Base-by-base conservation (phyloP, 2,113 vertebrate genomes). In the Sylvilagus bachmani region DNA sequence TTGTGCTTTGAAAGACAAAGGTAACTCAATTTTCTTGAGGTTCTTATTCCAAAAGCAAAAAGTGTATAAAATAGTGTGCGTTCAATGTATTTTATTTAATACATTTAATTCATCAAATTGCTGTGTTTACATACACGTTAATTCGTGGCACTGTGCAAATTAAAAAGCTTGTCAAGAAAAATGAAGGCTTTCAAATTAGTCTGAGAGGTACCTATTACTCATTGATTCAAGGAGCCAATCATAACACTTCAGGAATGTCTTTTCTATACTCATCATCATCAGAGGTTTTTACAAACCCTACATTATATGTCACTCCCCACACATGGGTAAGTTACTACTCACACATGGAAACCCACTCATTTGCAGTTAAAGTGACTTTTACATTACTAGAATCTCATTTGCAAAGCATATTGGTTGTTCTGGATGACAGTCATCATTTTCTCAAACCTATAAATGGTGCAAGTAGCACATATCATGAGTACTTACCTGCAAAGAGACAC, bases 201-300 rank as follows among this genome's bases (percentile, higher is more conserved):
- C 71, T 97, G 97, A 97, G 93, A 97, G 95, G 91, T 95, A 93
- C 61, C 87, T 11, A 13, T 92, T 10, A 33, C 91, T 97, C 89
- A 89, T 36, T 96, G 96, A 97, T 97, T 97, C 96, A 97, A 78
- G 53, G 36, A 94, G 74, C 94, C 97, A 97, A 95, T 97, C 67
- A 96, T 62, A 51, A 88, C 17, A 58, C 64, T 93, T 84, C 86
- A 97, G 75, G 93, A 92, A 90, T 44, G 49, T 75, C 81, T 93
- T 97, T 84, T 71, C 49, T 93, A 61, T 73, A 96, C 94, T 98
- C 88, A 77, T 86, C 69, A 71, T 91, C 77, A 96, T 81, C 31
- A 55, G 51, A 96, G n/a, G 33, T 92, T 90, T 92, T 82, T 58
- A 88, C 38, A 93, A 86, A 49, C 19, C 22, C 29, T 31, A 87